phyloP scores from a whole-genome alignment of 2,888 invertebrate species.

The Himalopsyche tibetana region DNA sequence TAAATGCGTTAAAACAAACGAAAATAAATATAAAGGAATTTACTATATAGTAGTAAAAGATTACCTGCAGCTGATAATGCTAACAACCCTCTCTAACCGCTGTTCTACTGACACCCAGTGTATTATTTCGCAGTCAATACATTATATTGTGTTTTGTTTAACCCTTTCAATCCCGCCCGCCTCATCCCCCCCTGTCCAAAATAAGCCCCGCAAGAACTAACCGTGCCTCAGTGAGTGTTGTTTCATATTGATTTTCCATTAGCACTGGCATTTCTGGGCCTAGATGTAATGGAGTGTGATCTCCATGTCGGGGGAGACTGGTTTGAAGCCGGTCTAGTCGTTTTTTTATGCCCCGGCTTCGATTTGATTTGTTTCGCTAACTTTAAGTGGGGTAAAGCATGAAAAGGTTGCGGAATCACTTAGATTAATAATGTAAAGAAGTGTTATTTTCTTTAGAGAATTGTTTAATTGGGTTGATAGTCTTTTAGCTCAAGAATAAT shows the following conservation, averaged over 20 bases:
- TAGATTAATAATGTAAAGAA: conserved; percentile 15
- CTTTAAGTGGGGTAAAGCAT: conserved; percentile 23
- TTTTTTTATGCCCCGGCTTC: conserved; percentile 7
- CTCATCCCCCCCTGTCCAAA: background rate
- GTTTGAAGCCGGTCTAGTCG: conserved; percentile 1
- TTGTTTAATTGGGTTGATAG: too few species aligned
- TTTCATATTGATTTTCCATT: conserved; percentile 31
- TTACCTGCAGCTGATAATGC: too few species aligned
- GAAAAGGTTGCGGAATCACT: conserved; percentile 22
- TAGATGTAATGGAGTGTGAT: conserved; percentile 34
- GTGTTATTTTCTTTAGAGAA: background rate
- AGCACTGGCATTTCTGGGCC: conserved; percentile 26
- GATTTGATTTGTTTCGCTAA: conserved; percentile 31
- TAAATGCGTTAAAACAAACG: too few species aligned
- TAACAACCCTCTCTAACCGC: background rate
- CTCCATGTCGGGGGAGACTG: conserved; percentile 9
- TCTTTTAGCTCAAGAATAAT: too few species aligned
- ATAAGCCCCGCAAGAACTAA: conserved; percentile 1
- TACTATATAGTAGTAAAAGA: too few species aligned
- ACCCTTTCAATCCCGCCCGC: background rate
- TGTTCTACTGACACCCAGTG: background rate
- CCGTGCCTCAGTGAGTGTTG: conserved; percentile 21
- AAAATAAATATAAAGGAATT: too few species aligned
- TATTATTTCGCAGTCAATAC: conserved; percentile 16
- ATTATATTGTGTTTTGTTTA: conserved; percentile 34